A percentile compares a stretch with the other conserved stretches of the same genome.
Conservation (phyloP, 2,888 invertebrate species). For the Epiblema foenella region DNA sequence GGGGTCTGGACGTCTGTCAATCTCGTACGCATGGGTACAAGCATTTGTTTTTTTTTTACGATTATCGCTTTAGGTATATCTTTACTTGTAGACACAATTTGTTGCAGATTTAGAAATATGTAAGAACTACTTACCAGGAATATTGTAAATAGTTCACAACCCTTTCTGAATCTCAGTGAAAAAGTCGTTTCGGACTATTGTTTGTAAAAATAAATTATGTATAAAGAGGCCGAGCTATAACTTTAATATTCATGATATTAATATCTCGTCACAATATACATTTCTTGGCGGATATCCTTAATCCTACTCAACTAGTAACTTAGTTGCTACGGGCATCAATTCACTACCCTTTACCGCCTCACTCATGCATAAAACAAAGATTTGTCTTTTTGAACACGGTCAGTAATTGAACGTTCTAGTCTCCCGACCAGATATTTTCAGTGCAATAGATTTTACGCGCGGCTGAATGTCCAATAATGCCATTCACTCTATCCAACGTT, state of each 20-base stretch:
- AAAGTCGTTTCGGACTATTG: too few relatives aligned
- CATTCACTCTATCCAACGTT: constrained; percentile 51
- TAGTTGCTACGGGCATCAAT: constrained; percentile 8
- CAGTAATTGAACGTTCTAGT: constrained; percentile 45
- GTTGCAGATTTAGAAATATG: background rate
- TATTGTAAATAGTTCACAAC: too few relatives aligned
- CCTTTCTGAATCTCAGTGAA: too few relatives aligned
- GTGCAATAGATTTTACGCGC: constrained; percentile 48
- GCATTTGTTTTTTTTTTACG: constrained; percentile 59
- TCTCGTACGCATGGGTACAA: constrained; percentile 58
- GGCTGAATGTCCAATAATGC: constrained; percentile 48
- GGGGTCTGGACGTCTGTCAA: constrained; percentile 48
- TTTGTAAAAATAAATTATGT: too few relatives aligned
- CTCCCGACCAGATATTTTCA: constrained; percentile 46
- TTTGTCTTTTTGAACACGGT: constrained; percentile 44
- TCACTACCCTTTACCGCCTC: constrained; percentile 19
- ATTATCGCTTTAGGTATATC: constrained; percentile 34
- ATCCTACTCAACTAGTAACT: background rate
- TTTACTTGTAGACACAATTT: constrained; percentile 8
- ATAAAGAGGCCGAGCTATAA: background rate
- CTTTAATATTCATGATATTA: background rate
- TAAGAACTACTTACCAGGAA: background rate
- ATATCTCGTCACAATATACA: background rate
- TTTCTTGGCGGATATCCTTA: background rate
- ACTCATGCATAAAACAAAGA: constrained; percentile 42